Conservation (phyloP, 2,888 invertebrate genomes). For the Phortica magna region DNA sequence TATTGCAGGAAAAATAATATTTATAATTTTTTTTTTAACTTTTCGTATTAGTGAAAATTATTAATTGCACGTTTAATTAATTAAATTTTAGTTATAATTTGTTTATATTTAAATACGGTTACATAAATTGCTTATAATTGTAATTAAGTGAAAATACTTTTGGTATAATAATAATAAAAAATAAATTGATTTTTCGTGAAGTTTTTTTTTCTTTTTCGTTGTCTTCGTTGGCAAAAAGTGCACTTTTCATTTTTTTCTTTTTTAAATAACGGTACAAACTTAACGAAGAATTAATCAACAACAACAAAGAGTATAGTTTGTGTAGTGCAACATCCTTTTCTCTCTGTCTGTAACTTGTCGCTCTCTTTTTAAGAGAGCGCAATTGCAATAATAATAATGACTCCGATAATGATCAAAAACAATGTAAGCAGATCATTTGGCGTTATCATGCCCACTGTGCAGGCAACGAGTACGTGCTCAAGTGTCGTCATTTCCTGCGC, state of each 20-base stretch:
- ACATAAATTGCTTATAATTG: conserved; percentile 39
- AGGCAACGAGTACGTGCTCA: conserved; percentile 86
- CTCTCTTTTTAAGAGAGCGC: conserved; percentile 74
- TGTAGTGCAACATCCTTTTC: conserved; percentile 39
- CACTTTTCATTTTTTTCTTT: conserved; percentile 28
- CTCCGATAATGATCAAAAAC: conserved; percentile 86
- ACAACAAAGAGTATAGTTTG: conserved; percentile 28
- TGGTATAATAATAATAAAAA: conserved; percentile 45
- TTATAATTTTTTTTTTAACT: conserved; percentile 2
- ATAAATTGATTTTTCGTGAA: conserved; percentile 37
- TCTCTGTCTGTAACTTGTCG: neutral
- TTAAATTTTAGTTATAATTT: conserved; percentile 22
- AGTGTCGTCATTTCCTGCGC: conserved; percentile 72
- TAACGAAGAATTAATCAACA: conserved; percentile 10
- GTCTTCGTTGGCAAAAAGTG: conserved; percentile 35
- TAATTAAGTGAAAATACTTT: conserved; percentile 58
- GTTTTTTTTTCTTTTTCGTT: conserved; percentile 74
- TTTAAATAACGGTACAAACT: neutral
- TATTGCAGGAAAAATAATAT: neutral
- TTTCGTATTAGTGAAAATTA: conserved; percentile 17
- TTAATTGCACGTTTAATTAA: conserved; percentile 28
- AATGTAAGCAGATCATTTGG: conserved; percentile 87
- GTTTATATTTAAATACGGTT: neutral
- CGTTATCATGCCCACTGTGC: conserved; percentile 85
- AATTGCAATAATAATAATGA: conserved; percentile 84